phyloP scores from a whole-genome alignment of 2,888 invertebrate genomes.

The Sinotaia quadrata region DNA sequence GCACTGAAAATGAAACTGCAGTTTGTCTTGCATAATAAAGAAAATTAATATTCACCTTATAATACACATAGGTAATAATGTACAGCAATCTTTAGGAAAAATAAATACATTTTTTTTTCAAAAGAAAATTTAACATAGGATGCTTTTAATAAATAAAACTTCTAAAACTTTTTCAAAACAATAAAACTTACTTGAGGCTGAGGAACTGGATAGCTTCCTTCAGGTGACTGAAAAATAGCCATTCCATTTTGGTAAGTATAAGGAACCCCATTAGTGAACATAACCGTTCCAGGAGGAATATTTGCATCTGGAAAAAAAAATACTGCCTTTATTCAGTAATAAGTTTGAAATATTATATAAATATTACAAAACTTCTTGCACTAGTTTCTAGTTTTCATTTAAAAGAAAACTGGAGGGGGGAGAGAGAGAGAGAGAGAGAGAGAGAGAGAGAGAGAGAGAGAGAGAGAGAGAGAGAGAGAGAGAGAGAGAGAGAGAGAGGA shows the following conservation, averaged over 20 bases:
- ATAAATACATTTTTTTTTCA: too few species aligned
- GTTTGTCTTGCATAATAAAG: too few species aligned
- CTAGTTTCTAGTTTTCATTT: too few species aligned
- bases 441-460: constrained; percentile 9
- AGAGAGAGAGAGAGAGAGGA: neutral
- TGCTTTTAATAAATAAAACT: too few species aligned
- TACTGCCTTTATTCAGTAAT: too few species aligned
- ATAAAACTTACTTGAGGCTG: constrained; percentile 57
- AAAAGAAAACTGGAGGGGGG: neutral
- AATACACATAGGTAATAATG: too few species aligned
- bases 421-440: constrained; percentile 1
- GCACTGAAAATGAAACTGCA: too few species aligned
- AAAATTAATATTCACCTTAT: too few species aligned
- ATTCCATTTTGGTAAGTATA: constrained; percentile 74
- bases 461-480: neutral
- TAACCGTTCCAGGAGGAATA: constrained; percentile 75
- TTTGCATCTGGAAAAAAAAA: constrained; percentile 61
- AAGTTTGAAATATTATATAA: too few species aligned
- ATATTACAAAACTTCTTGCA: neutral
- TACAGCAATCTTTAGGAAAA: too few species aligned
- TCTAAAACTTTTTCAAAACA: neutral
- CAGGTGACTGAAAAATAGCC: constrained; percentile 72
- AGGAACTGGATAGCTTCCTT: constrained; percentile 57
- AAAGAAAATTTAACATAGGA: too few species aligned
- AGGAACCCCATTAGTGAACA: constrained; percentile 75